These are phyloP conservation scores for Ceratoteleas bidentatus DNA, from an alignment of 1,140 invertebrate species.

Conservation along the genomic window DNA sequence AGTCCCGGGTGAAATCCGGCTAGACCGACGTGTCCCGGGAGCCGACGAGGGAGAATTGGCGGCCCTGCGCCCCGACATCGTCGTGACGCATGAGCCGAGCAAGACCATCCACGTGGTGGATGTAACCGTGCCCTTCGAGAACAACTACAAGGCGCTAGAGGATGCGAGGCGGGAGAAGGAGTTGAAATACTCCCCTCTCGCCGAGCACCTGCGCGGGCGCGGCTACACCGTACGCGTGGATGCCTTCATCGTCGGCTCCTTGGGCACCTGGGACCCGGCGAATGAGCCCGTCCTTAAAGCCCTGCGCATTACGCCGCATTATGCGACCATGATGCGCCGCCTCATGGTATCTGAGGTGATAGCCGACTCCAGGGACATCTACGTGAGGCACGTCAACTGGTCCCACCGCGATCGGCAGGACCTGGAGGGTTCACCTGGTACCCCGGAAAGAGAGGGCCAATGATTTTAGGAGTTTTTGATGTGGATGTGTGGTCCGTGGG, in stretches of 20 bases:
- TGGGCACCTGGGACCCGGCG: conserved; percentile 64
- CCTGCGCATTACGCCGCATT: conserved; percentile 21
- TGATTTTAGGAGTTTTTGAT: no score
- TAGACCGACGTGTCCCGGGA: conserved; percentile 33
- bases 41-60: conserved; percentile 21
- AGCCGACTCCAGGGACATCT: conserved; percentile 67
- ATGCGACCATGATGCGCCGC: conserved; percentile 61
- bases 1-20: conserved; percentile 3
- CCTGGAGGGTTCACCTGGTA: no score
- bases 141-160: conserved; percentile 56
- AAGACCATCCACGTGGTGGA: conserved; percentile 64
- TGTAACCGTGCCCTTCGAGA: conserved; percentile 76
- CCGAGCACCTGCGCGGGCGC: conserved; percentile 15
- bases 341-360: conserved; percentile 64
- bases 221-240: conserved; percentile 53
- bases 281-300: conserved; percentile 56
- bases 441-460: no score
- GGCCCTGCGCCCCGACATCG: conserved; percentile 68
- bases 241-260: conserved; percentile 65
- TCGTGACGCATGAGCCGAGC: conserved; percentile 61
- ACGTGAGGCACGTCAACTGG: conserved; percentile 35
- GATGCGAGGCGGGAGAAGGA: conserved; percentile 49
- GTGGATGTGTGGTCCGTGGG: no score
- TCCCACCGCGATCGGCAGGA: conserved; percentile 10
- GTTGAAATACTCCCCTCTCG: conserved; percentile 64